Percentiles rank a stretch among this genome's conserved stretches.
Conservation (phyloP, 2,113 vertebrate species). For the Rhynchopsitta pachyrhyncha region DNA sequence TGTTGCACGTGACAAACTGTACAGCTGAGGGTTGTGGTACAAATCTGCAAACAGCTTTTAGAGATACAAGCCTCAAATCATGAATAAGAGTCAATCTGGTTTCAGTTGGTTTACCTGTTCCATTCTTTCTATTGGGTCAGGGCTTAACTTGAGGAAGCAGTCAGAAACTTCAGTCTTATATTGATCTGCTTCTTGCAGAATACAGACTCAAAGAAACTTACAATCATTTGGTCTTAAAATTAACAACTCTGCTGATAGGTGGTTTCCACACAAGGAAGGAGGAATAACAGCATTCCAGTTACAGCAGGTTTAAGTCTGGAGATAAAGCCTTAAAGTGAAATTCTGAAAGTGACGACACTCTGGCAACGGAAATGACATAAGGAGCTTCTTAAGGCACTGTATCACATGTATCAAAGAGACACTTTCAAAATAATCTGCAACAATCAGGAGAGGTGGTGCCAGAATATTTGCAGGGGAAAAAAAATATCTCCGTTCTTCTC, state of each 20-base stretch:
- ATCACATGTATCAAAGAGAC: background rate
- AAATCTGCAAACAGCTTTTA: background rate
- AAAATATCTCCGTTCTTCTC: background rate
- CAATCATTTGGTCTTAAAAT: background rate
- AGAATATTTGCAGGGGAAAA: background rate
- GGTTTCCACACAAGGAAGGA: background rate
- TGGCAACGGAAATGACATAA: background rate
- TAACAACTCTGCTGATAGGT: background rate
- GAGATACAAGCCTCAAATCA: background rate
- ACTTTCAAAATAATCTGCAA: background rate
- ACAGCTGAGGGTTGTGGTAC: background rate
- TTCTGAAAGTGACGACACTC: background rate
- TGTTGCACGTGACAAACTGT: background rate
- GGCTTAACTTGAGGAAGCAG: background rate
- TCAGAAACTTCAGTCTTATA: background rate
- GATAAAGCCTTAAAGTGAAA: background rate
- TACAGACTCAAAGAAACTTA: background rate
- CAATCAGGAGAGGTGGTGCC: background rate
- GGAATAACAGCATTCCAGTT: background rate
- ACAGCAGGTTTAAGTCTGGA: background rate
- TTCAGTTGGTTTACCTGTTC: background rate
- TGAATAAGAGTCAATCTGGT: background rate
- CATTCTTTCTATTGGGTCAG: background rate
- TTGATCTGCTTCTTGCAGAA: background rate
- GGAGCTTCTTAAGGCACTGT: background rate